Evolutionary conservation across 1,140 invertebrate species (phyloP), one percentile per base, ranked within the genome.

Genomic region (Formica selysi): DNA sequence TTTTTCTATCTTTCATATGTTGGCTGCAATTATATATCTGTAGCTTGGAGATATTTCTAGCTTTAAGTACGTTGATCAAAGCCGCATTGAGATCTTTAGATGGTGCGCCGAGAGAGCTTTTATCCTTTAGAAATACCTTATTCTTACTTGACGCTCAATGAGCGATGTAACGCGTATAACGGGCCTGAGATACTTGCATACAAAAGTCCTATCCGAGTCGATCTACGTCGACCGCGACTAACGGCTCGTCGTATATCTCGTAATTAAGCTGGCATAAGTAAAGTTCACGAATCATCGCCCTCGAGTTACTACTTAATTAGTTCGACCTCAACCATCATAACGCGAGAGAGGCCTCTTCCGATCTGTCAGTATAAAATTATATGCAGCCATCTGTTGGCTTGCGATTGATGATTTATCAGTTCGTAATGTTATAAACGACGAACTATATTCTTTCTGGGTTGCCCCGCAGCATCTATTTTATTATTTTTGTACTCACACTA

Each of bases 231-330:
- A 59, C 87, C 62, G 57, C 54, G 74, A 80, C 16, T 90, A 90
- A 90, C 89, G 89, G 89, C 32, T 90, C 88, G 19, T 67, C 65
- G 44, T 57, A 80, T 78, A 80, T 87, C 76, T 89, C 89, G 74
- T 90, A 90, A 89, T 90, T 79, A 84, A 74, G 74, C 32, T 54
- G 65, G 59, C 54, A 73, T 38, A 76, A 84, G 88, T 36, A 67
- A 81, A 54, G 85, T 44, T 44, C 57, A 68, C 74, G 65, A 64
- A 87, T 90, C 76, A 41, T 76, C 62, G 41, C 26, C 22, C 29
- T 54, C 64, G 26, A 86, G 51, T 87, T 62, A 86, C 74, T 73
- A n/a, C 73, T 78, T 83, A 83, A 83, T 83, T 83, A 83, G 68
- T 83, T 74, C 68, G 79, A 83, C 79, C 79, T 74, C 68, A 11